These are phyloP conservation scores for Sparidentex hasta DNA, from an alignment of 2,797 vertebrate genomes.

Conservation along the genomic window DNA sequence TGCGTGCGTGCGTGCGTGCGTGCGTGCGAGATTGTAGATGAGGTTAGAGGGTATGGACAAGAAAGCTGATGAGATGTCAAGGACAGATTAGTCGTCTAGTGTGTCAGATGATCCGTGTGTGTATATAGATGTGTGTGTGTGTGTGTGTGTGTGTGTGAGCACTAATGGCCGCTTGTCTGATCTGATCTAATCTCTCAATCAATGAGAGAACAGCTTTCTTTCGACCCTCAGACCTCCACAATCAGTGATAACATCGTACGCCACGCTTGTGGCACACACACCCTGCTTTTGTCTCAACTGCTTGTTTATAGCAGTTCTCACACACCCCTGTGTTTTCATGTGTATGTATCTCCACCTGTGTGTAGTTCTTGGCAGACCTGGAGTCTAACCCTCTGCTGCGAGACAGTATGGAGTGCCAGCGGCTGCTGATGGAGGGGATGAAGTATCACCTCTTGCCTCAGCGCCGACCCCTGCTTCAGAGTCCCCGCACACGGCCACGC, in stretches of 20 bases:
- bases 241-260: conserved; percentile 47
- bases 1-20: conserved; percentile 24
- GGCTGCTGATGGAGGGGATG: conserved; percentile 98
- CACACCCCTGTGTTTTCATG: conserved; percentile 16
- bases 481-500: conserved; percentile 95
- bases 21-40: conserved; percentile 32
- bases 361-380: conserved; percentile 93
- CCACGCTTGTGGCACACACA: conserved; percentile 8
- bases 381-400: conserved; percentile 93
- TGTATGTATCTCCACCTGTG: conserved; percentile 16
- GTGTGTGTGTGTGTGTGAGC: conserved; percentile 12
- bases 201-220: conserved; percentile 61
- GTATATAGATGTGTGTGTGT: no score
- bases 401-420: conserved; percentile 97
- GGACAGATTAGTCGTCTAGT: conserved; percentile 64
- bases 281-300: conserved; percentile 29
- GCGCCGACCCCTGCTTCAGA: conserved; percentile 93
- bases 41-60: conserved; percentile 56
- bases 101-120: conserved; percentile 66
- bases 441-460: conserved; percentile 98
- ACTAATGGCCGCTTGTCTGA: conserved; percentile 61
- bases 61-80: conserved; percentile 71
- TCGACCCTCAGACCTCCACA: conserved; percentile 45
- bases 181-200: conserved; percentile 72
- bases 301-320: conserved; percentile 36